phyloP scores from a whole-genome alignment of 2,113 vertebrate species.

The Triplophysa rosa region DNA sequence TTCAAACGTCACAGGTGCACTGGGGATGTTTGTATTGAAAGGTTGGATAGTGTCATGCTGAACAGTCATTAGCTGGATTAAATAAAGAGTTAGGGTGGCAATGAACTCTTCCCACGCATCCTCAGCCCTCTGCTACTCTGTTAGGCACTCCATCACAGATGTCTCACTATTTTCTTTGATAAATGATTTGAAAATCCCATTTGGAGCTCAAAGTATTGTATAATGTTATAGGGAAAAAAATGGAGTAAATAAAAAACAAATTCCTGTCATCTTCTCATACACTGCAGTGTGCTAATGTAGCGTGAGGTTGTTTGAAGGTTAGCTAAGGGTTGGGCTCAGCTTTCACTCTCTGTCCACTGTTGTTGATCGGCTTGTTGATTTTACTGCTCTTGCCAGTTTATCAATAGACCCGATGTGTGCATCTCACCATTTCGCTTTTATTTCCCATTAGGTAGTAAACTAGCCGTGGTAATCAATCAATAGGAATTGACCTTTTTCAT shows the following conservation, averaged over 20 bases:
- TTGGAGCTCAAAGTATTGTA: constrained; percentile 22
- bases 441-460: constrained; percentile 43
- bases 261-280: constrained; percentile 11
- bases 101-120: constrained; percentile 18
- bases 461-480: constrained; percentile 37
- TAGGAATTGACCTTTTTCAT: constrained; percentile 35
- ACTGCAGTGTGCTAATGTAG: constrained; percentile 21
- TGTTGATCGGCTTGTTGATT: constrained; percentile 22
- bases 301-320: constrained; percentile 33
- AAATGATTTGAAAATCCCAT: constrained; percentile 33
- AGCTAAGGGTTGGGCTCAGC: neutral
- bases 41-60: constrained; percentile 8
- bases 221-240: neutral
- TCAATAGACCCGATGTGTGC: constrained; percentile 21
- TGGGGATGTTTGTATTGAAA: constrained; percentile 17
- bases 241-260: neutral
- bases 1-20: neutral
- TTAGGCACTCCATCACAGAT: constrained; percentile 11
- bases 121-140: neutral
- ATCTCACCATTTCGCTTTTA: constrained; percentile 25
- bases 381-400: constrained; percentile 20
- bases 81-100: neutral
- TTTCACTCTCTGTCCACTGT: neutral
- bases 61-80: constrained; percentile 22
- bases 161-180: constrained; percentile 21